Evolutionary conservation across 1,140 invertebrate species (phyloP).

Genomic region (Cataglyphis hispanica): DNA sequence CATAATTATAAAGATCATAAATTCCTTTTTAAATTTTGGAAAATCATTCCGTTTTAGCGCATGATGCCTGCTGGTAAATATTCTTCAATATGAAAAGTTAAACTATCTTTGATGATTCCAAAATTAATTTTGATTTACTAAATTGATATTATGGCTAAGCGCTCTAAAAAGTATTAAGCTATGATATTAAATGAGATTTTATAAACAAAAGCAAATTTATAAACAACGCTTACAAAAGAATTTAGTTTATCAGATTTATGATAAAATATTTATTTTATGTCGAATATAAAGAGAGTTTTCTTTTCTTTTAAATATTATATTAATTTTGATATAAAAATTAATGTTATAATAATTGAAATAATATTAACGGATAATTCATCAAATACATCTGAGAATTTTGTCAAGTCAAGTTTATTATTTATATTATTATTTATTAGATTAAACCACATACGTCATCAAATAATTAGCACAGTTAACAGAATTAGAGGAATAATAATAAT

Average conservation of each 20-base stretch:
- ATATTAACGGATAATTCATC: neutral
- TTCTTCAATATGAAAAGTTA: neutral
- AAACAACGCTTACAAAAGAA: neutral
- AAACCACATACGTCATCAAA: neutral
- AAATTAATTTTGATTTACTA: neutral
- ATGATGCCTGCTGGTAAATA: slow-evolving; percentile 20
- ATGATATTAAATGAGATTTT: slow-evolving; percentile 14
- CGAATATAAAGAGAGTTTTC: neutral
- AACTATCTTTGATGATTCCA: slow-evolving; percentile 15
- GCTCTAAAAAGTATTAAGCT: neutral
- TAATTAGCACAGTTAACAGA: neutral
- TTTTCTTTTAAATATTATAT: neutral
- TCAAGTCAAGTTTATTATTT: neutral
- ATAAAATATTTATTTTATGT: neutral
- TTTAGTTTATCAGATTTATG: neutral
- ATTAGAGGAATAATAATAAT: neutral
- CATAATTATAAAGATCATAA: slow-evolving; percentile 8
- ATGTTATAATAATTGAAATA: neutral
- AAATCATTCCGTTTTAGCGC: slow-evolving; percentile 7
- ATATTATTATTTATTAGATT: slow-evolving; percentile 22
- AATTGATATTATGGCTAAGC: neutral
- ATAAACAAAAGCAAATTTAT: neutral
- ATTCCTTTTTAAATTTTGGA: slow-evolving; percentile 11
- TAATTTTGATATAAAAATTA: slow-evolving; percentile 12
- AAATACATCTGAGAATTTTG: too few relatives aligned